phyloP scores from a whole-genome alignment of 1,140 invertebrate species.

The Sycobia sp. region DNA sequence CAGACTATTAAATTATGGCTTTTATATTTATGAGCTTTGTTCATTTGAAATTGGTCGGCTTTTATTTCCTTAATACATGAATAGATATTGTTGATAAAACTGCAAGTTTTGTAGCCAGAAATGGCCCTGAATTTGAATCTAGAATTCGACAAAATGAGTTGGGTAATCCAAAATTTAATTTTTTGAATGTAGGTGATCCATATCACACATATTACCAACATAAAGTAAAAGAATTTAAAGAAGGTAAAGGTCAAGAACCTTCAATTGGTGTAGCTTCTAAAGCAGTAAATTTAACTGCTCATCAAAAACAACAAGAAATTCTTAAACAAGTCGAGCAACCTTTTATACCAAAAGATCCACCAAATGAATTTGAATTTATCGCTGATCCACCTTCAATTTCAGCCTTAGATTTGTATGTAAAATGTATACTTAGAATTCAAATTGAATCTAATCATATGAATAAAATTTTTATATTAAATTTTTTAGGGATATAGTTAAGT shows the following conservation, averaged over 20 bases:
- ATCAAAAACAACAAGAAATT: constrained; percentile 86
- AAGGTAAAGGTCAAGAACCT: constrained; percentile 76
- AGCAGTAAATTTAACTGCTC: constrained; percentile 71
- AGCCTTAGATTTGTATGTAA: constrained; percentile 89
- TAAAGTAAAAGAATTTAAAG: constrained; percentile 95
- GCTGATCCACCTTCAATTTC: constrained; percentile 98
- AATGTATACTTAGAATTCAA: constrained; percentile 5
- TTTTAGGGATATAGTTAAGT: constrained; percentile 91
- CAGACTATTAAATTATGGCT: too few species aligned
- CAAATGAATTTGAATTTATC: constrained; percentile 95
- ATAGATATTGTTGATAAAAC: constrained; percentile 98
- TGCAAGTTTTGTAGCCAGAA: constrained; percentile 96
- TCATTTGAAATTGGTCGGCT: too few species aligned
- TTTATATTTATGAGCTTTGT: too few species aligned
- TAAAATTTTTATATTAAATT: constrained; percentile 17
- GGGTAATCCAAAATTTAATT: constrained; percentile 97
- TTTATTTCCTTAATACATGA: constrained; percentile 22
- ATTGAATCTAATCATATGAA: background rate
- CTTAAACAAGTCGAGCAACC: constrained; percentile 86
- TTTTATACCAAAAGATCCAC: constrained; percentile 93
- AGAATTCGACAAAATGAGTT: constrained; percentile 95
- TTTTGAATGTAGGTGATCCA: constrained; percentile 94
- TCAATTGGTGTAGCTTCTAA: constrained; percentile 51
- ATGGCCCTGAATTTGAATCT: constrained; percentile 98
- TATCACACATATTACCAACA: constrained; percentile 99